These are phyloP conservation scores for Diuraphis noxia DNA, from an alignment of 1,140 invertebrate species.

Conservation along the genomic window DNA sequence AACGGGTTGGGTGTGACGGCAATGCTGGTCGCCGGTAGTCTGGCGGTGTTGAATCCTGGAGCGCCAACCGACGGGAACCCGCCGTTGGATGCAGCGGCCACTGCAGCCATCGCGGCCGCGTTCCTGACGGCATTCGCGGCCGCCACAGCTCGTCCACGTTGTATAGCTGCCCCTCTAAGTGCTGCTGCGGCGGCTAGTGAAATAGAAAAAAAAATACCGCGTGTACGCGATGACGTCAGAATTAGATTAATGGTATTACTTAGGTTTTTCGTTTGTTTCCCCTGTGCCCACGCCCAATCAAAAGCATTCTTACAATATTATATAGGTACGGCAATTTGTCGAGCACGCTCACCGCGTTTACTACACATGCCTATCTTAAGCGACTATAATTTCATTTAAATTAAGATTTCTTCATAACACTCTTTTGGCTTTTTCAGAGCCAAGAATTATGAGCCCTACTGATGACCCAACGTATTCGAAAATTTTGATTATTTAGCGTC, in stretches of 20 bases:
- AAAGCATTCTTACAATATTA: not conserved
- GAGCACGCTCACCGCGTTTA: not conserved
- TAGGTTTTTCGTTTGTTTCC: not conserved
- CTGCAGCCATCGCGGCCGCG: slow-evolving; percentile 65
- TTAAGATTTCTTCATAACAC: not conserved
- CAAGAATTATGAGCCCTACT: too few relatives aligned
- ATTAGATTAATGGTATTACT: not conserved
- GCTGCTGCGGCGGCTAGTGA: slow-evolving; percentile 63
- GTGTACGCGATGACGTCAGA: not conserved
- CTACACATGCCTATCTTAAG: not conserved
- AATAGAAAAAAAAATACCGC: slow-evolving; percentile 17
- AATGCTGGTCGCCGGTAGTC: slow-evolving; percentile 30
- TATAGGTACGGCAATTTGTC: not conserved
- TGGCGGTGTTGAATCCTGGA: slow-evolving; percentile 67
- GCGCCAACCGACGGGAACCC: slow-evolving; percentile 71
- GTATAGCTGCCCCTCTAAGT: slow-evolving; percentile 70
- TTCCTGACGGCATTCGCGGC: slow-evolving; percentile 68
- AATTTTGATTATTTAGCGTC: not conserved
- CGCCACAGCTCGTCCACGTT: slow-evolving; percentile 67
- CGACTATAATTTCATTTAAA: not conserved
- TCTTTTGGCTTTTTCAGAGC: too few relatives aligned
- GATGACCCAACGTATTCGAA: not conserved
- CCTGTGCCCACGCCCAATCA: not conserved
- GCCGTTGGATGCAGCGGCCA: slow-evolving; percentile 69
- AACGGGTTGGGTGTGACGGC: slow-evolving; percentile 25